phyloP scores from a whole-genome alignment of 2,113 vertebrate species.

The Labrus mixtus region DNA sequence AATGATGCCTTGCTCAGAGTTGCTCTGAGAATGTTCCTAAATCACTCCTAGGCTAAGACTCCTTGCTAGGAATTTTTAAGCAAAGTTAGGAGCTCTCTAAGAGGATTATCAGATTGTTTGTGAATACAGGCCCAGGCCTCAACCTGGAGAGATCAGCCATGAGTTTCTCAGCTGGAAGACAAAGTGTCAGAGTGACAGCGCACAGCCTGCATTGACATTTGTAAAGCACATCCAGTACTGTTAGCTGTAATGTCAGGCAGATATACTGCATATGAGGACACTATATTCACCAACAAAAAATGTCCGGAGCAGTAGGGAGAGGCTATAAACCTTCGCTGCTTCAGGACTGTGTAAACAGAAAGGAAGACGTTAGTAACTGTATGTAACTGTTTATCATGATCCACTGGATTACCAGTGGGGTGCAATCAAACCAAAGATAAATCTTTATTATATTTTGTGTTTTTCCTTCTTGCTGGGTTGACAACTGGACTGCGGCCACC shows the following conservation, averaged over 20 bases:
- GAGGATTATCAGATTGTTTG: no score
- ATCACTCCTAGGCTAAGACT: no score
- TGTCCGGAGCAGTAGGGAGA: background rate
- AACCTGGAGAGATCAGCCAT: background rate
- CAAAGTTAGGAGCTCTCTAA: no score
- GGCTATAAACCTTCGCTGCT: background rate
- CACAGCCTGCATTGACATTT: conserved; percentile 58
- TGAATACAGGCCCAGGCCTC: no score
- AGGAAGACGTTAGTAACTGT: background rate
- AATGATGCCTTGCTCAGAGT: no score
- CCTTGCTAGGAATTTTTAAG: no score
- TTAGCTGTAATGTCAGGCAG: conserved; percentile 61
- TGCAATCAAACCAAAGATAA: background rate
- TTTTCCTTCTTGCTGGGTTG: no score
- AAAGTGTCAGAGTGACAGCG: conserved; percentile 45
- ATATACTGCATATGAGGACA: conserved; percentile 49
- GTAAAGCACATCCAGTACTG: conserved; percentile 59
- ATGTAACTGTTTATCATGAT: background rate
- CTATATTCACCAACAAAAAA: conserved; percentile 34
- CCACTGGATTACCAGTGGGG: background rate
- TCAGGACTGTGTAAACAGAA: background rate
- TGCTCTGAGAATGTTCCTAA: no score
- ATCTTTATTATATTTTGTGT: background rate
- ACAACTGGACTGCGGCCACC: no score
- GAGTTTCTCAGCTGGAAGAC: conserved; percentile 31